phyloP scores from a whole-genome alignment of 2,797 vertebrate genomes.

The Lindbergichthys nudifrons region DNA sequence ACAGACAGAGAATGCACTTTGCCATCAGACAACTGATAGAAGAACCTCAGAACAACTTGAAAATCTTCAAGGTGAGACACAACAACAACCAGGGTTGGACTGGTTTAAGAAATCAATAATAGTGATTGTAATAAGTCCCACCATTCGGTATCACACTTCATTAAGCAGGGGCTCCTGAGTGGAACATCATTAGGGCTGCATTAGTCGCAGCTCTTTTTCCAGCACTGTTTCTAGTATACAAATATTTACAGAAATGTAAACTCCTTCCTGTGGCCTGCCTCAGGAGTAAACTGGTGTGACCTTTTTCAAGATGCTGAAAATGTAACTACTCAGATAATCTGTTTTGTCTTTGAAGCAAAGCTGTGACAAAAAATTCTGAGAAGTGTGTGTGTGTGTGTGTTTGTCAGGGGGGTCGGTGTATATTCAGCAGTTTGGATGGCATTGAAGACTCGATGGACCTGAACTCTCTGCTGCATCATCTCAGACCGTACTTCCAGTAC shows the following conservation, averaged over 20 bases:
- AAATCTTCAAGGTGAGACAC: constrained; percentile 95
- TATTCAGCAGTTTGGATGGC: constrained; percentile 93
- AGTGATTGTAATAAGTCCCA: no score
- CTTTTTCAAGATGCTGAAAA: neutral
- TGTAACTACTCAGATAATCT: neutral
- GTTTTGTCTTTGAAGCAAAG: neutral
- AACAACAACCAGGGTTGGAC: no score
- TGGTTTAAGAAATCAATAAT: no score
- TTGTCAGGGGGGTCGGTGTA: constrained; percentile 92
- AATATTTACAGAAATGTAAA: no score
- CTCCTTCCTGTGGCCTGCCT: no score
- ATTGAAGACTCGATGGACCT: constrained; percentile 88
- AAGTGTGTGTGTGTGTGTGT: constrained; percentile 20
- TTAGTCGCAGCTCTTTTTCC: no score
- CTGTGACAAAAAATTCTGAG: neutral
- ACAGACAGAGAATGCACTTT: constrained; percentile 96
- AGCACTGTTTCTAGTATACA: no score
- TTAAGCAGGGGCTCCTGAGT: no score
- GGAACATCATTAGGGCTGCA: no score
- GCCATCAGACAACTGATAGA: constrained; percentile 95
- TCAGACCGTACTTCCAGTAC: constrained; percentile 93
- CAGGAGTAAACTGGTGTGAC: no score
- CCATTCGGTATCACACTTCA: no score
- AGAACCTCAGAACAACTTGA: constrained; percentile 98
- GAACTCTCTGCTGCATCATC: constrained; percentile 89